Percentiles rank a stretch among this genome's conserved stretches.
These are phyloP conservation scores for Benthosema pterotum DNA, from an alignment of 2,797 vertebrate species.

Conservation along the genomic window DNA sequence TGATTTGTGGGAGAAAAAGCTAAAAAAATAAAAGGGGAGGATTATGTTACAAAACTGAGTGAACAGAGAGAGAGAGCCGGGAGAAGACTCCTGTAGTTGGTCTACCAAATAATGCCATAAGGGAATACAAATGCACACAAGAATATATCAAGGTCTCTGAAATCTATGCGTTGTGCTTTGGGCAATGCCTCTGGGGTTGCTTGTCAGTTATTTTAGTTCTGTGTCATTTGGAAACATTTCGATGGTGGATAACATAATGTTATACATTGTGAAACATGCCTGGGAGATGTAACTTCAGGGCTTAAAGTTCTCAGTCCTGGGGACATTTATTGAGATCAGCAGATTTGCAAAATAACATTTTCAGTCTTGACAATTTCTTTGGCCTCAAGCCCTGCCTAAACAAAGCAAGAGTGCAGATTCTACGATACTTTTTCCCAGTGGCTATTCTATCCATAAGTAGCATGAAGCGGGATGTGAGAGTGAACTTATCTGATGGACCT, in stretches of 20 bases:
- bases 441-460: too few species aligned
- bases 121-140: constrained; percentile 1
- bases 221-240: neutral
- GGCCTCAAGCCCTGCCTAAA: too few species aligned
- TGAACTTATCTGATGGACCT: neutral
- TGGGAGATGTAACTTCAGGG: neutral
- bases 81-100: constrained; percentile 24
- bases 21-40: constrained; percentile 47
- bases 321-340: too few species aligned
- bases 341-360: too few species aligned
- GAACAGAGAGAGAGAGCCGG: constrained; percentile 1
- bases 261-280: neutral
- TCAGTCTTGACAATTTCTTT: too few species aligned
- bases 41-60: constrained; percentile 33
- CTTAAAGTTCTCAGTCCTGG: too few species aligned
- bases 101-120: constrained; percentile 13
- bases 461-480: neutral
- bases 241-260: neutral
- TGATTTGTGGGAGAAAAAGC: constrained; percentile 44
- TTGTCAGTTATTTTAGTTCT: too few species aligned
- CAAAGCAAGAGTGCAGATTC: neutral
- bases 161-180: constrained; percentile 8
- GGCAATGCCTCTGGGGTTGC: neutral
- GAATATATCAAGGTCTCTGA: constrained; percentile 12
- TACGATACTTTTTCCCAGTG: too few species aligned